Percentiles rank a stretch among this genome's conserved stretches.
phyloP scores from a whole-genome alignment of 1,140 invertebrate species.

The Drosophila miranda region DNA sequence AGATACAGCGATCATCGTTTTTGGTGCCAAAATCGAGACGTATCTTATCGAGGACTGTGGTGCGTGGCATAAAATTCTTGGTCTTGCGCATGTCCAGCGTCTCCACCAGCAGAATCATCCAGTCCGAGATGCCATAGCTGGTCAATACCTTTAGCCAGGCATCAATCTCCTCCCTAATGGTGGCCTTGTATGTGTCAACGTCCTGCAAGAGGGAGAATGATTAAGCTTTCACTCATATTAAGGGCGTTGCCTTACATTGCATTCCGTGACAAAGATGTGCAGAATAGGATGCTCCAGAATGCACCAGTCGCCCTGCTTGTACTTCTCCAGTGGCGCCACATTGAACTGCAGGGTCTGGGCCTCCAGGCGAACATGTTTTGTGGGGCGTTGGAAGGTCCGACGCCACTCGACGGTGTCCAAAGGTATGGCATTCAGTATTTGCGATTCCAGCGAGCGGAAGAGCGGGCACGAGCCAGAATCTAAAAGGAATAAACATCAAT shows the following conservation, averaged over 20 bases:
- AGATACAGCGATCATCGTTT: conserved; percentile 94
- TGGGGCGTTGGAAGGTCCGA: conserved; percentile 90
- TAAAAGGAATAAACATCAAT: conserved; percentile 73
- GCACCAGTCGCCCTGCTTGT: conserved; percentile 85
- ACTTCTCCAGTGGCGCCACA: conserved; percentile 87
- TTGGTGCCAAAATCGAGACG: conserved; percentile 96
- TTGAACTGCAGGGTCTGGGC: conserved; percentile 93
- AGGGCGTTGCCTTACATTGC: conserved; percentile 86
- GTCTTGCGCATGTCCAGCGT: conserved; percentile 94
- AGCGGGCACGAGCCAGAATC: conserved; percentile 94
- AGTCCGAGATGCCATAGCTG: conserved; percentile 91
- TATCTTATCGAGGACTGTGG: conserved; percentile 97
- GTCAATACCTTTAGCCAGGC: conserved; percentile 92
- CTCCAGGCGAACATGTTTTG: conserved; percentile 92
- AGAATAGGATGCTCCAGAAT: conserved; percentile 94
- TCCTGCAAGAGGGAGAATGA: conserved; percentile 85
- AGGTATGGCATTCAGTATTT: conserved; percentile 90
- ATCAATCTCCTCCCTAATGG: conserved; percentile 93
- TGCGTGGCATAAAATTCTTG: conserved; percentile 95
- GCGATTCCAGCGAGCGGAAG: conserved; percentile 91
- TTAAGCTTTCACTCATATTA: background rate
- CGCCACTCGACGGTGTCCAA: conserved; percentile 95
- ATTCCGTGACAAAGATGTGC: conserved; percentile 97
- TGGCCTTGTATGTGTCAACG: conserved; percentile 94
- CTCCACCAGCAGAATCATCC: conserved; percentile 97